These are phyloP conservation scores for Rhimphoctona megacephalus DNA, from an alignment of 2,888 invertebrate genomes.

Conservation along the genomic window DNA sequence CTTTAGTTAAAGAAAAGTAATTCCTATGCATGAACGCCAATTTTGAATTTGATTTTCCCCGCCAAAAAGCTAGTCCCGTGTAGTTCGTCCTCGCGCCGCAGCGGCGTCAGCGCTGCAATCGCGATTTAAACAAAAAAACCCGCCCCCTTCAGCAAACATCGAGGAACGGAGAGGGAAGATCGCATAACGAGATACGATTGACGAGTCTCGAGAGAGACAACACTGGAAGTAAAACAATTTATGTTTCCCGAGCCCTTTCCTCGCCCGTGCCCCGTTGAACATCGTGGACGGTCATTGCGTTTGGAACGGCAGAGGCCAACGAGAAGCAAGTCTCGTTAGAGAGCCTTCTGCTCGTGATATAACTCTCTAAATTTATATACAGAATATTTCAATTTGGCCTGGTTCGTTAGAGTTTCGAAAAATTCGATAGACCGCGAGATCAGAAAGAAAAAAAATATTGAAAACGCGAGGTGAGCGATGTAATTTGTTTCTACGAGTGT, in stretches of 20 bases:
- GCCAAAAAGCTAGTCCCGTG: background rate
- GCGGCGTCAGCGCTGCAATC: conserved; percentile 12
- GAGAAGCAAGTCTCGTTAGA: background rate
- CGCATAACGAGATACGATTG: background rate
- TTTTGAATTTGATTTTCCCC: conserved; percentile 13
- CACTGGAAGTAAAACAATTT: conserved; percentile 21
- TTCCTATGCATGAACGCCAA: background rate
- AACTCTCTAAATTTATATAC: background rate
- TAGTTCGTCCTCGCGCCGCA: background rate
- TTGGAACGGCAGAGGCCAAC: background rate
- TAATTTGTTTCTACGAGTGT: background rate
- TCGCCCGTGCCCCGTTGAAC: background rate
- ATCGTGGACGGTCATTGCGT: background rate
- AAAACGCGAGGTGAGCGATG: conserved; percentile 6
- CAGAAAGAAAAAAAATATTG: background rate
- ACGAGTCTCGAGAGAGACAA: background rate
- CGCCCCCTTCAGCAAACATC: background rate
- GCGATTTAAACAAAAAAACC: conserved; percentile 9
- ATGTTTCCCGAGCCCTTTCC: conserved; percentile 42
- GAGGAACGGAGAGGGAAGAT: background rate
- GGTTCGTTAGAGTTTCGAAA: background rate
- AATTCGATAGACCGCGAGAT: background rate
- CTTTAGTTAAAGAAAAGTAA: background rate
- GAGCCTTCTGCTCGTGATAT: background rate
- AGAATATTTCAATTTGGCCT: background rate